Conservation (phyloP, 1,140 invertebrate genomes). For the Protaetia brevitarsis region DNA sequence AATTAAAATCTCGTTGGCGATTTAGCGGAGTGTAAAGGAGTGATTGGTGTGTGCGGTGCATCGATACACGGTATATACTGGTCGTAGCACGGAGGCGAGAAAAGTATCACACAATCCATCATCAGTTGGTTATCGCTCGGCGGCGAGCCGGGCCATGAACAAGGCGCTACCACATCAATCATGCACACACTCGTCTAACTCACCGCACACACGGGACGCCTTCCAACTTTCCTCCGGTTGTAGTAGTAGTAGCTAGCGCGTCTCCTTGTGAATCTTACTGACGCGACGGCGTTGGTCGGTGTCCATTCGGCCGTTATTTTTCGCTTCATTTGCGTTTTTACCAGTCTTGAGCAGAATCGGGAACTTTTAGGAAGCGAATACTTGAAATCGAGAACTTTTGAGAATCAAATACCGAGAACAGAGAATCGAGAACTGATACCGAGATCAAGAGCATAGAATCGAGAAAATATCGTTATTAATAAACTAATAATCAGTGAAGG, state of each 20-base stretch:
- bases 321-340: conserved; percentile 3
- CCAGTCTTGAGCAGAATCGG: too few relatives aligned
- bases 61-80: neutral
- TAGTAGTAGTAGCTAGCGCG: too few relatives aligned
- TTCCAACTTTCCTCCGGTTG: conserved; percentile 7
- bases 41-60: conserved; percentile 1
- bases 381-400: too few relatives aligned
- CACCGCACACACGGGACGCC: conserved; percentile 17
- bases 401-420: too few relatives aligned
- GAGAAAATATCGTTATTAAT: too few relatives aligned
- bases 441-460: too few relatives aligned
- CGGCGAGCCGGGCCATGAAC: conserved; percentile 23
- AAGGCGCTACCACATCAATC: conserved; percentile 29
- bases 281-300: too few relatives aligned
- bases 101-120: conserved; percentile 27
- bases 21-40: conserved; percentile 1
- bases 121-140: conserved; percentile 31
- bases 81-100: neutral
- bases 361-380: too few relatives aligned
- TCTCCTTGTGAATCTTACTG: too few relatives aligned
- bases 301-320: conserved; percentile 13
- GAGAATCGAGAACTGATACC: too few relatives aligned
- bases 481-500: too few relatives aligned
- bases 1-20: conserved; percentile 13
- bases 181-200: conserved; percentile 18